These are phyloP conservation scores for Stenotaenia linearis DNA, from an alignment of 2,888 invertebrate species.

Conservation along the genomic window DNA sequence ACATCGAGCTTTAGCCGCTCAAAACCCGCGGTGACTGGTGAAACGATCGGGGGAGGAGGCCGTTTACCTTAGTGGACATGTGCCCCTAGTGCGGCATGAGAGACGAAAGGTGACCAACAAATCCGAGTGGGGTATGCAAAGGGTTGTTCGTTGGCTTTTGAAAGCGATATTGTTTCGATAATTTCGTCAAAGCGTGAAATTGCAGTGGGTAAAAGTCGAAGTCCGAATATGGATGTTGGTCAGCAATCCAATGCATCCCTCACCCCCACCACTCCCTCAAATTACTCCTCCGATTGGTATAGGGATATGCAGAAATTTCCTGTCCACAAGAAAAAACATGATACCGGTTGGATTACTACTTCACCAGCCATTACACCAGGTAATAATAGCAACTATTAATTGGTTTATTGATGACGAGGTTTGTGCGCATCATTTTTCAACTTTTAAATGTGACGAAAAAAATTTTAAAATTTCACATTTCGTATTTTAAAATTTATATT, in stretches of 20 bases:
- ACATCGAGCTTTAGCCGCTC: conserved; percentile 9
- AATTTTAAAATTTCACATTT: neutral
- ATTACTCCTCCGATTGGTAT: conserved; percentile 37
- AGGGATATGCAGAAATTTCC: conserved; percentile 37
- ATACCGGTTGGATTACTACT: conserved; percentile 37
- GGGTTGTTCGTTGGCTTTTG: neutral
- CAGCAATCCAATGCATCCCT: conserved; percentile 15
- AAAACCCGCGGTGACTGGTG: conserved; percentile 17
- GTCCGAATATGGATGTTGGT: neutral
- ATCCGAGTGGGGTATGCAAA: neutral
- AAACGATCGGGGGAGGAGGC: neutral
- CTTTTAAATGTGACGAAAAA: too few species aligned
- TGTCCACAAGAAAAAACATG: conserved; percentile 35
- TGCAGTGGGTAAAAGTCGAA: neutral
- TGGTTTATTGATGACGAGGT: neutral
- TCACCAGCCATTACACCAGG: conserved; percentile 29
- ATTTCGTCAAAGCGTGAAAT: neutral
- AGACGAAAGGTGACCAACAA: neutral
- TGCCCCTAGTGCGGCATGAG: neutral
- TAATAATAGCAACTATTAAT: neutral
- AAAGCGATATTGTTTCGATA: neutral
- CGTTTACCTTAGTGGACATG: neutral
- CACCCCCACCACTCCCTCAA: conserved; percentile 30
- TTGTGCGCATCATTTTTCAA: too few species aligned
- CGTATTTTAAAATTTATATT: neutral